Base-by-base conservation (phyloP, 2,113 vertebrate genomes). In the Columbina picui region DNA sequence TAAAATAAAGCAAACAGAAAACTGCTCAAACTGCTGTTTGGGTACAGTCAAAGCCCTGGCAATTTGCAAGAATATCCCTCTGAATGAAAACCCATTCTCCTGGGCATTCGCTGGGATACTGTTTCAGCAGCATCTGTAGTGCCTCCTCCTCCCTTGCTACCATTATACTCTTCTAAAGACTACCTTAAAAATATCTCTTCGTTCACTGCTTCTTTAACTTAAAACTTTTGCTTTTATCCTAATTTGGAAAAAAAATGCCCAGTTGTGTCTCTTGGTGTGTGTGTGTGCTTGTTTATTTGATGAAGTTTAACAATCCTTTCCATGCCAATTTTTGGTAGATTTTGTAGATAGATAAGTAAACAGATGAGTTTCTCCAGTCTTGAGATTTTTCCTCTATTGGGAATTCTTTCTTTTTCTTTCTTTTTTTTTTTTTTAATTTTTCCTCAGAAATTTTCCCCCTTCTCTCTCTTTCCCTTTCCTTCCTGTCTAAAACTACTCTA, bases 1-100 rank as follows among this genome's bases (percentile, higher is more conserved):
- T 92, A 50, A 86, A 95, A 88, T 75, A 86, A 96, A 96, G 75
- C 49, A 91, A 91, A 93, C 65, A 56, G 68, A 81, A 67, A 53
- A 87, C 34, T 75, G 65, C 57, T 60, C 43, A 56, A 79, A 71
- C 30, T 91, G 75, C 64, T 89, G 23, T 65, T 89, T 55, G 63
- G 67, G 50, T 43, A 45, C 0, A 1, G 47, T 59, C 29, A 90
- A 70, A 95, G 64, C 23, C 75, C 56, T 75, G 56, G 59, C 29
- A 92, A 68, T 94, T 86, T 96, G 71, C 90, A 87, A 55, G 85
- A 64, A 26, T 78, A 67, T 70, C 52, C 34, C n/a, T 73, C 9
- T 80, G 43, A 96, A 84, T 91, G 39, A 52, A 84, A 78, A 10
- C 15, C 8, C 13, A 13, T 68, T 91, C 57, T 75, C 69, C 15